Evolutionary conservation across 2,113 vertebrate genomes (phyloP), one percentile per base, ranked within the genome.

Genomic region (Rynchops niger): DNA sequence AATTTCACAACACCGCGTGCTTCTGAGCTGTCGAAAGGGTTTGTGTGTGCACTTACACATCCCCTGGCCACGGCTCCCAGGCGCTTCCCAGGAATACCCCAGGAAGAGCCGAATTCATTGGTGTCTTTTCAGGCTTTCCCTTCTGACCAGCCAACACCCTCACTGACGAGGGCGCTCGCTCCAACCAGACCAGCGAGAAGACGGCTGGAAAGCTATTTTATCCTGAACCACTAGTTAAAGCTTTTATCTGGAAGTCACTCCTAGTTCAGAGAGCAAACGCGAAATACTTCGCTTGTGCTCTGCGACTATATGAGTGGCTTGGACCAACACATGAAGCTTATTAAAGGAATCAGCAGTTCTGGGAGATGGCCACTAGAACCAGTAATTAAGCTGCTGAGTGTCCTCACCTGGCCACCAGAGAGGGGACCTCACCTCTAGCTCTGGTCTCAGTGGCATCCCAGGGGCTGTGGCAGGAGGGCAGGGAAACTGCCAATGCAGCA

Each of bases 141-240:
- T 66, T n/a, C 49, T 11, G 20, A 27, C 1, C 21, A 30, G 52
- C 19, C 52, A 61, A 27, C 16, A 9, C 47, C 53, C 30, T 30
- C 5, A 9, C 38, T 49, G 62, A 17, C 2, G 5, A 12, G 15
- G 8, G 30, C 14, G 2, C 12, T 53, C 6, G 2, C 63, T 26
- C 0, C 0, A 50, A 4, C 8, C 55, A 50, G 42, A 56, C 5
- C 23, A 16, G 36, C 3, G 1, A 52, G 58, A 26, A 47, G 20
- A 15, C 0, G 0, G 15, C 8, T 38, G 38, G 40, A 34, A 66
- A 81, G 30, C 22, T 26, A 40, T 20, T 50, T 38, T 5, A 36
- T 16, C 8, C 38, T 34, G n/a, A 59, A 34, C 10, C 45, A 38
- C 17, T 2, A 49, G 38, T 12, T n/a, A 12, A 30, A 23, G 38